These are phyloP conservation scores for Cremastobaeus sp. DNA, from an alignment of 2,888 invertebrate genomes.

Conservation along the genomic window DNA sequence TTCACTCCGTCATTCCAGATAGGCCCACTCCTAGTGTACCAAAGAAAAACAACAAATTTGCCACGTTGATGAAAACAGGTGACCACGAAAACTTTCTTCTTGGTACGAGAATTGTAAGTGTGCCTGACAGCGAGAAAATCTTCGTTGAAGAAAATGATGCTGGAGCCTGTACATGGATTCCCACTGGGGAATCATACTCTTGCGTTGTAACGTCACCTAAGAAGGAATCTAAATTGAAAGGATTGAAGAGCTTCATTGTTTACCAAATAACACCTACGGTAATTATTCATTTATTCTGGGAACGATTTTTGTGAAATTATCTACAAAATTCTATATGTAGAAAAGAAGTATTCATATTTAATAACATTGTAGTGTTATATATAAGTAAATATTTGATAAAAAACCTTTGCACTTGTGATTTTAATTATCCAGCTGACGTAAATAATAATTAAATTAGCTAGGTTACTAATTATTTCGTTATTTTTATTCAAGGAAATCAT, in stretches of 20 bases:
- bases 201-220: conserved; percentile 96
- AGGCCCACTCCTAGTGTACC: conserved; percentile 80
- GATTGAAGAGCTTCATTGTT: conserved; percentile 97
- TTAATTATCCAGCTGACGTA: too few relatives aligned
- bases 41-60: conserved; percentile 88
- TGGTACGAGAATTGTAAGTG: conserved; percentile 84
- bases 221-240: conserved; percentile 98
- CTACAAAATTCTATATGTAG: too few relatives aligned
- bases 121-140: conserved; percentile 86
- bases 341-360: too few relatives aligned
- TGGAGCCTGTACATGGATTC: conserved; percentile 88
- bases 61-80: conserved; percentile 93
- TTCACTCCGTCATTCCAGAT: conserved; percentile 82
- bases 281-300: conserved; percentile 48
- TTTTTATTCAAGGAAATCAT: neutral
- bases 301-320: neutral
- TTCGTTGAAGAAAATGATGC: conserved; percentile 85
- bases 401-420: too few relatives aligned
- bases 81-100: conserved; percentile 94
- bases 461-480: conserved; percentile 90
- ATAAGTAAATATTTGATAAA: too few relatives aligned
- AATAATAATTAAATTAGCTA: too few relatives aligned
- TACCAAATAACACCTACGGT: conserved; percentile 96
- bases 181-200: conserved; percentile 85
- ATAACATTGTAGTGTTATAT: too few relatives aligned